These are phyloP conservation scores for Hestina assimilis DNA, from an alignment of 1,140 invertebrate genomes.

Conservation along the genomic window DNA sequence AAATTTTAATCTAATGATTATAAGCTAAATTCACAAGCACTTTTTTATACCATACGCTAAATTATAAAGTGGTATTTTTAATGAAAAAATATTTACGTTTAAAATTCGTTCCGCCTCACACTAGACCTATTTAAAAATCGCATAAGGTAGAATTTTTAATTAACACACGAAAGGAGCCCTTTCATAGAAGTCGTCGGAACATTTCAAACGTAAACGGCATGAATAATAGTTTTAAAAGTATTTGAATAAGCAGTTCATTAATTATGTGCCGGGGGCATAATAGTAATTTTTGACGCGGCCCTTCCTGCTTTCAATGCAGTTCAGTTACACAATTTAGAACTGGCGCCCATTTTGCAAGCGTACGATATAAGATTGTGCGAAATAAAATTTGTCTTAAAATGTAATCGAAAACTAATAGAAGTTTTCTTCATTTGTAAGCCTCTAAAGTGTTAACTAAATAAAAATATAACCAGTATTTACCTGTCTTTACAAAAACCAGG, in stretches of 20 bases:
- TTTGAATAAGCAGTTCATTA: constrained; percentile 78
- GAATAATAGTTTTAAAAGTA: constrained; percentile 78
- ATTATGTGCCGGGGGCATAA: constrained; percentile 68
- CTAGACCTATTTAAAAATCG: constrained; percentile 59
- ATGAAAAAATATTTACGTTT: constrained; percentile 42
- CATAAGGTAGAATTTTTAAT: constrained; percentile 63
- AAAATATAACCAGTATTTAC: no score
- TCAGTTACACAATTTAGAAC: constrained; percentile 66
- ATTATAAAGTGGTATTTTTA: background rate
- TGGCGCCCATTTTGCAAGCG: constrained; percentile 34
- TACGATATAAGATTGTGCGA: background rate
- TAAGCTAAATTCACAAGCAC: background rate
- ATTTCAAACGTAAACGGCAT: constrained; percentile 74
- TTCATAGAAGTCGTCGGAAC: constrained; percentile 69
- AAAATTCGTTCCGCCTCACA: constrained; percentile 49
- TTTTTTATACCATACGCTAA: background rate
- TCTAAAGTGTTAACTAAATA: background rate
- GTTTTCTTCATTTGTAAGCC: background rate
- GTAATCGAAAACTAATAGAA: background rate
- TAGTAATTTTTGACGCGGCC: constrained; percentile 75
- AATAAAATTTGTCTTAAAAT: background rate
- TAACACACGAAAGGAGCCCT: constrained; percentile 64
- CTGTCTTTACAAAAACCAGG: no score
- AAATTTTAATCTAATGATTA: no score
- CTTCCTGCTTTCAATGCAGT: constrained; percentile 70